Evolutionary conservation across 2,113 vertebrate species (phyloP).

Genomic region (Chroicocephalus ridibundus): DNA sequence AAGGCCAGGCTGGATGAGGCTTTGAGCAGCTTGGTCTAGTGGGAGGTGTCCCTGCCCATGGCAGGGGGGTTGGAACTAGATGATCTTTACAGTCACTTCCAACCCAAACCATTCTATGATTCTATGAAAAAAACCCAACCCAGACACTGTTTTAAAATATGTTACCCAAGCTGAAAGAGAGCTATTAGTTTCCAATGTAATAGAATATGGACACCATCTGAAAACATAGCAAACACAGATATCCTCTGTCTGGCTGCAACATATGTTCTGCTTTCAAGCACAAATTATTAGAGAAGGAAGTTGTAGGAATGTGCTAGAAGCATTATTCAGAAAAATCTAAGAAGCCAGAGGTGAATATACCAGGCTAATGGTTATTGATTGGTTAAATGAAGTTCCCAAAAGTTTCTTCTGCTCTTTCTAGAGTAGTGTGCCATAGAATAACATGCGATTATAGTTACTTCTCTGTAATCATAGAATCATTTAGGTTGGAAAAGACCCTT

Average conservation of each 20-base stretch:
- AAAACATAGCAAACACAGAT: background rate
- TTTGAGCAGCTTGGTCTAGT: too few species aligned
- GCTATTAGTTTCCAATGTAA: background rate
- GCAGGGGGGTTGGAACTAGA: too few species aligned
- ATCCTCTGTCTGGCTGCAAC: background rate
- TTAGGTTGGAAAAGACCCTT: too few species aligned
- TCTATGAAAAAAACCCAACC: too few species aligned
- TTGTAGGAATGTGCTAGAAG: background rate
- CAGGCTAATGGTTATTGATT: background rate
- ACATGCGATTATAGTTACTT: background rate
- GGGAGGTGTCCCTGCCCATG: too few species aligned
- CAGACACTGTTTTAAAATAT: background rate
- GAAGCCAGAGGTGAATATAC: background rate
- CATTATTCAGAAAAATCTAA: background rate
- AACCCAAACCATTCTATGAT: too few species aligned
- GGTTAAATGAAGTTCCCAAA: background rate
- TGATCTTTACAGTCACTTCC: too few species aligned
- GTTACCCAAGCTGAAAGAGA: background rate
- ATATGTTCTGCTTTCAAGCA: background rate
- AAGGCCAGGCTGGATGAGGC: too few species aligned
- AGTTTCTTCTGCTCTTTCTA: background rate
- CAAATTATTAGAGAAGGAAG: background rate
- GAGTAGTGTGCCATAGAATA: background rate
- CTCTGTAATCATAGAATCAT: background rate
- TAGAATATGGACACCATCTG: background rate